These are phyloP conservation scores for Limnephilus auricula DNA, from an alignment of 2,888 invertebrate species.

Conservation along the genomic window DNA sequence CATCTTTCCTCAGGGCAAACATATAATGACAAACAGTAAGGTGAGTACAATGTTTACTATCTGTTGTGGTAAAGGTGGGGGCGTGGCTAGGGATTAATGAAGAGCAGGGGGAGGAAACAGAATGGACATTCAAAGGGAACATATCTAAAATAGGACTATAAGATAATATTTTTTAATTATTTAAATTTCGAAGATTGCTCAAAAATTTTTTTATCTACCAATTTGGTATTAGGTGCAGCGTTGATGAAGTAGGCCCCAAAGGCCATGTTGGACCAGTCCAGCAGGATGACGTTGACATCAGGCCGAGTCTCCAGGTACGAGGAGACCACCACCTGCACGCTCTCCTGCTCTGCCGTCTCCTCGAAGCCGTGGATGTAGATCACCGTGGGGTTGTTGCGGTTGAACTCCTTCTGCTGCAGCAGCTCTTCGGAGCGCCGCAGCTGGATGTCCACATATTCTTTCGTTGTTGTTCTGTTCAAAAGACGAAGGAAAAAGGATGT, in stretches of 20 bases:
- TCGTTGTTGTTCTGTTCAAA: constrained; percentile 53
- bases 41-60: too few species aligned
- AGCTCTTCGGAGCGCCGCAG: constrained; percentile 60
- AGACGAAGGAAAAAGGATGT: neutral
- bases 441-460: constrained; percentile 63
- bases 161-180: too few species aligned
- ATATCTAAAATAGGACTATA: too few species aligned
- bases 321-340: constrained; percentile 72
- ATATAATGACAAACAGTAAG: too few species aligned
- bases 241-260: constrained; percentile 72
- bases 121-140: too few species aligned
- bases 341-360: constrained; percentile 71
- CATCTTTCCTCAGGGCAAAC: too few species aligned
- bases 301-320: constrained; percentile 71
- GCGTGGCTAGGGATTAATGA: too few species aligned
- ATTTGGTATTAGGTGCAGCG: constrained; percentile 74
- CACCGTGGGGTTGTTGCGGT: constrained; percentile 69
- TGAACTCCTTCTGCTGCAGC: constrained; percentile 56
- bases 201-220: constrained; percentile 68
- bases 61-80: too few species aligned
- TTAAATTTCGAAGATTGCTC: neutral
- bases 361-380: constrained; percentile 75
- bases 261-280: constrained; percentile 76
- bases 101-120: too few species aligned
- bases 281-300: constrained; percentile 73